phyloP scores from a whole-genome alignment of 2,113 vertebrate genomes.

The Lasiurus borealis region DNA sequence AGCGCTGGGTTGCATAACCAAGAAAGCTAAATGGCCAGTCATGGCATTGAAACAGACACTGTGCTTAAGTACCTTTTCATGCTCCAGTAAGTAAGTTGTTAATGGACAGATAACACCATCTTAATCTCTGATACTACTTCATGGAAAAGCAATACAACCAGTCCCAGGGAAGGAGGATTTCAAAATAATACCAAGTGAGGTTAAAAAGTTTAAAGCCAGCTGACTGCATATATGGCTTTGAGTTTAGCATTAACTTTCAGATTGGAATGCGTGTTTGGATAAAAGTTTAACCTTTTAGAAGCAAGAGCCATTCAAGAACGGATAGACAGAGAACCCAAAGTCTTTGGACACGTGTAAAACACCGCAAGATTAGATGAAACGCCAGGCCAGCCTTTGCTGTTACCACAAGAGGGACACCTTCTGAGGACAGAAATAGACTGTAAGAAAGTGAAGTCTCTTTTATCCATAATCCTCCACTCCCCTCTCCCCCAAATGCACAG shows the following conservation, averaged over 20 bases:
- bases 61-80: conserved; percentile 59
- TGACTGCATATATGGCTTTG: conserved; percentile 44
- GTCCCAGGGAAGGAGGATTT: conserved; percentile 14
- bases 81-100: conserved; percentile 68
- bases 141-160: conserved; percentile 67
- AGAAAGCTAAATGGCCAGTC: conserved; percentile 39
- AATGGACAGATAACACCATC: conserved; percentile 69
- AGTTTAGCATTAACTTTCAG: conserved; percentile 72
- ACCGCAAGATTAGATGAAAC: not conserved
- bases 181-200: conserved; percentile 1
- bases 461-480: not conserved
- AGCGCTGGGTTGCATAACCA: not conserved
- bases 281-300: conserved; percentile 39
- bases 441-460: not conserved
- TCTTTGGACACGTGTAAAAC: not conserved
- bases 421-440: not conserved
- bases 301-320: conserved; percentile 22
- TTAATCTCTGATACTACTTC: conserved; percentile 58
- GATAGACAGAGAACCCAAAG: conserved; percentile 5
- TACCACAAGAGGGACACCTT: conserved; percentile 77
- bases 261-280: conserved; percentile 24
- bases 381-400: not conserved
- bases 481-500: not conserved
- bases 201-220: conserved; percentile 68
- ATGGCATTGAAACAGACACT: not conserved